phyloP scores from a whole-genome alignment of 2,797 vertebrate species.

The Rhinichthys osculus region DNA sequence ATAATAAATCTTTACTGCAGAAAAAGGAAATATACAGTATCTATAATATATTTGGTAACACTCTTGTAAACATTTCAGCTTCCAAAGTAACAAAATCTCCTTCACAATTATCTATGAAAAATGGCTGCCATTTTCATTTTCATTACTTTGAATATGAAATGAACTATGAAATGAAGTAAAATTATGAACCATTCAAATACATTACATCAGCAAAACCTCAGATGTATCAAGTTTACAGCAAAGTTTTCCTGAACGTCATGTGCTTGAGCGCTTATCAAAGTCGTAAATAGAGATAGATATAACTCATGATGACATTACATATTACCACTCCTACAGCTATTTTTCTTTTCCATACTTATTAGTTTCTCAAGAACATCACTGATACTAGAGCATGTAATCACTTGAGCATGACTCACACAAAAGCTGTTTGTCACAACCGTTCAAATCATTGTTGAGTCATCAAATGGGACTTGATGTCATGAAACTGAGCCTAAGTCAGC shows the following conservation, averaged over 20 bases:
- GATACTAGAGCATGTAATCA: background rate
- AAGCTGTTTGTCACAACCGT: background rate
- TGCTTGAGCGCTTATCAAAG: background rate
- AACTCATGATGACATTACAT: background rate
- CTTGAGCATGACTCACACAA: background rate
- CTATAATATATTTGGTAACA: background rate
- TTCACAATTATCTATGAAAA: background rate
- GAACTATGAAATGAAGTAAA: background rate
- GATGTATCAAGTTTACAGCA: background rate
- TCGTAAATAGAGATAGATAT: too few relatives aligned
- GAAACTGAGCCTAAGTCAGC: background rate
- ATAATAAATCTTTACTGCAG: background rate
- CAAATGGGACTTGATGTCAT: background rate
- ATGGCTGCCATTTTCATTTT: background rate
- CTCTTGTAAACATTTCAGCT: conserved; percentile 4
- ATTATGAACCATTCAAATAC: background rate
- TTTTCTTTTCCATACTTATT: background rate
- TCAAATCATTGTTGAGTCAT: background rate
- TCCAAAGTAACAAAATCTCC: background rate
- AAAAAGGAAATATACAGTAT: background rate
- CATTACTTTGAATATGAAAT: background rate
- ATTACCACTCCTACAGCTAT: background rate
- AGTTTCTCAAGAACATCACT: background rate
- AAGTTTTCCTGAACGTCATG: background rate
- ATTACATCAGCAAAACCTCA: background rate